Percentiles rank a stretch among this genome's conserved stretches.
Conservation (phyloP, 2,888 invertebrate genomes). For the Diplazon laetatorius region DNA sequence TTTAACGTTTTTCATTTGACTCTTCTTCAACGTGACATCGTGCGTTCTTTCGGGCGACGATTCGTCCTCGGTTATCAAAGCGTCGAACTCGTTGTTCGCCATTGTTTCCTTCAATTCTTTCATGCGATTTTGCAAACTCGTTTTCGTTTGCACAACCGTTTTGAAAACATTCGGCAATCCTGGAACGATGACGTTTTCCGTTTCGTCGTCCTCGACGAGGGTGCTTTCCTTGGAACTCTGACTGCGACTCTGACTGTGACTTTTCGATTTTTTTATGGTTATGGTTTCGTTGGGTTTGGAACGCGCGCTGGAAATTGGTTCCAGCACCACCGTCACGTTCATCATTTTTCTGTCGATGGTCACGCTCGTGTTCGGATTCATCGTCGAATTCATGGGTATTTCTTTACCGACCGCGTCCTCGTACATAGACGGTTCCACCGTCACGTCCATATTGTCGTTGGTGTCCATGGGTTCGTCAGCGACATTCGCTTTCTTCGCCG, state of each 20-base stretch:
- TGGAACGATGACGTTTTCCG: background rate
- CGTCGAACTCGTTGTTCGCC: slow-evolving; percentile 68
- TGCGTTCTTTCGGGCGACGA: slow-evolving; percentile 75
- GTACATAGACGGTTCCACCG: slow-evolving; percentile 77
- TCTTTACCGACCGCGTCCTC: slow-evolving; percentile 79
- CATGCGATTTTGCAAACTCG: slow-evolving; percentile 49
- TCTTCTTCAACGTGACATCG: slow-evolving; percentile 8
- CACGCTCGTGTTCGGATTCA: slow-evolving; percentile 73
- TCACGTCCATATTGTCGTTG: slow-evolving; percentile 63
- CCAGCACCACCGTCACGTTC: slow-evolving; percentile 76
- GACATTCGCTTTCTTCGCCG: slow-evolving; percentile 64
- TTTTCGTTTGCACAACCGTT: slow-evolving; percentile 34
- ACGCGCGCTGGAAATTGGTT: slow-evolving; percentile 64
- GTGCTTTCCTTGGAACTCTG: slow-evolving; percentile 31
- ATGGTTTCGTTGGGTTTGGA: slow-evolving; percentile 75
- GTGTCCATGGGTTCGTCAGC: slow-evolving; percentile 41
- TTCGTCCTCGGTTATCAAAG: slow-evolving; percentile 79
- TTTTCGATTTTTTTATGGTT: slow-evolving; percentile 67
- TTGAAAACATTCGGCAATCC: slow-evolving; percentile 26
- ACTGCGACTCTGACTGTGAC: background rate
- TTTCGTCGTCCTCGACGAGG: slow-evolving; percentile 38
- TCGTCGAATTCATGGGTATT: slow-evolving; percentile 78
- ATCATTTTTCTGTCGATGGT: slow-evolving; percentile 71
- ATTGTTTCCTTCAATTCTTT: slow-evolving; percentile 57
- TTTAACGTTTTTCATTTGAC: slow-evolving; percentile 32